A percentile compares a stretch with the other conserved stretches of the same genome.
These are phyloP conservation scores for Scaptomyza caliginosa DNA, from an alignment of 2,888 invertebrate genomes.

Conservation along the genomic window DNA sequence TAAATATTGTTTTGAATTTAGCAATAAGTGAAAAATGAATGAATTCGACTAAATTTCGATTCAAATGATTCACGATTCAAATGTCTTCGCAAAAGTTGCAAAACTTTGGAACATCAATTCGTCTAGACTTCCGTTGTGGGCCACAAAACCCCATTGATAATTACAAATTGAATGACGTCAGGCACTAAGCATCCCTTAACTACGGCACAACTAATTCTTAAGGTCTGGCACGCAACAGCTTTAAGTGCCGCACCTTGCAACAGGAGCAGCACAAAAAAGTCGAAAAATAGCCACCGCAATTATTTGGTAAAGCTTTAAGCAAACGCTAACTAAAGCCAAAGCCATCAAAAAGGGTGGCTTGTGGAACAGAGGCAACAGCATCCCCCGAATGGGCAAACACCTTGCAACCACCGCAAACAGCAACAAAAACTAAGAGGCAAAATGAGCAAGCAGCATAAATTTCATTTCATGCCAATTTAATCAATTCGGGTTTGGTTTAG, in stretches of 20 bases:
- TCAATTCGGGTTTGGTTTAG: conserved; percentile 71
- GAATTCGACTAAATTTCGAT: too few relatives aligned
- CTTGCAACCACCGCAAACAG: conserved; percentile 56
- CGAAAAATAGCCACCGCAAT: conserved; percentile 20
- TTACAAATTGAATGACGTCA: conserved; percentile 33
- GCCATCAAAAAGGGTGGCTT: conserved; percentile 14
- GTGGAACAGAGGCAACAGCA: conserved; percentile 4
- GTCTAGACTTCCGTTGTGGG: conserved; percentile 14
- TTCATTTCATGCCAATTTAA: conserved; percentile 79
- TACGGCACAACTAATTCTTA: neutral
- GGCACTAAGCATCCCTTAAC: conserved; percentile 30
- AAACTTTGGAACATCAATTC: conserved; percentile 25
- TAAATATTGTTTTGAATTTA: too few relatives aligned
- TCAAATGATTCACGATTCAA: conserved; percentile 1
- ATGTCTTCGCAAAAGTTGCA: conserved; percentile 1
- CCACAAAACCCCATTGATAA: conserved; percentile 24
- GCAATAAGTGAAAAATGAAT: too few relatives aligned
- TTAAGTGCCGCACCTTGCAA: conserved; percentile 36
- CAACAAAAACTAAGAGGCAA: conserved; percentile 1
- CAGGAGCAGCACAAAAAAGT: neutral
- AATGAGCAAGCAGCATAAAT: conserved; percentile 64
- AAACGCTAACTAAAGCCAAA: conserved; percentile 3
- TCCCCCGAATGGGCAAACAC: conserved; percentile 35
- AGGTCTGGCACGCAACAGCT: conserved; percentile 15
- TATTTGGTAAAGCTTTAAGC: conserved; percentile 38